Conservation (phyloP, 2,888 invertebrate genomes). For the Sminthurides aquaticus region DNA sequence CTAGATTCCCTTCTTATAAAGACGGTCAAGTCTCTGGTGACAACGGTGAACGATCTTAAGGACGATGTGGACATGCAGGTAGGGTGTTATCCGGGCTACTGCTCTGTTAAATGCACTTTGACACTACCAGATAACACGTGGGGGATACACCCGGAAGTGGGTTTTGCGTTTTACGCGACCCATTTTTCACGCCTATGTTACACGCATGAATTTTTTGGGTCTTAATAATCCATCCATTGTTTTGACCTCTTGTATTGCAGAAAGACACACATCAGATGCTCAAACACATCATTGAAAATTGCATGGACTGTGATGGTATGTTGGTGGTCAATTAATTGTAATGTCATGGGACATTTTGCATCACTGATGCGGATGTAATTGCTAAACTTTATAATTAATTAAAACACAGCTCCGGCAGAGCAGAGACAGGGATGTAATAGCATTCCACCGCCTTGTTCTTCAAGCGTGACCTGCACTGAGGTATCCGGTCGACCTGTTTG, state of each 20-base stretch:
- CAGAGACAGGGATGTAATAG: constrained; percentile 11
- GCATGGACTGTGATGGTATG: constrained; percentile 20
- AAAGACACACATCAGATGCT: constrained; percentile 12
- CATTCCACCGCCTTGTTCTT: constrained; percentile 60
- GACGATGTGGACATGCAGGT: constrained; percentile 19
- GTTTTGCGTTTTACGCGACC: too few relatives aligned
- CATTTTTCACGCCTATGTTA: too few relatives aligned
- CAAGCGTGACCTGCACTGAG: constrained; percentile 53
- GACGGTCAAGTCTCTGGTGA: constrained; percentile 17
- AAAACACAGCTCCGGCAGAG: constrained; percentile 4
- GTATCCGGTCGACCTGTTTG: constrained; percentile 64
- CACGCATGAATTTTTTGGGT: too few relatives aligned
- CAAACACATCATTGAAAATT: constrained; percentile 17
- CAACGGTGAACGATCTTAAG: constrained; percentile 18
- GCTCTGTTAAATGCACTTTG: neutral
- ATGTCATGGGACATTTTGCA: neutral
- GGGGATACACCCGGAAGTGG: too few relatives aligned
- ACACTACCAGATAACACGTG: too few relatives aligned
- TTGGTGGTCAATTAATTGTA: neutral
- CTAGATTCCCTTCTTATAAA: constrained; percentile 16
- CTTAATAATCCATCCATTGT: too few relatives aligned
- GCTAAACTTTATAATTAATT: neutral
- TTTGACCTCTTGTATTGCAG: constrained; percentile 5
- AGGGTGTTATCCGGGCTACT: too few relatives aligned
- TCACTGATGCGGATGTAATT: neutral